Base-by-base conservation (phyloP, 1,140 invertebrate species). In the Anoplolepis gracilipes region DNA sequence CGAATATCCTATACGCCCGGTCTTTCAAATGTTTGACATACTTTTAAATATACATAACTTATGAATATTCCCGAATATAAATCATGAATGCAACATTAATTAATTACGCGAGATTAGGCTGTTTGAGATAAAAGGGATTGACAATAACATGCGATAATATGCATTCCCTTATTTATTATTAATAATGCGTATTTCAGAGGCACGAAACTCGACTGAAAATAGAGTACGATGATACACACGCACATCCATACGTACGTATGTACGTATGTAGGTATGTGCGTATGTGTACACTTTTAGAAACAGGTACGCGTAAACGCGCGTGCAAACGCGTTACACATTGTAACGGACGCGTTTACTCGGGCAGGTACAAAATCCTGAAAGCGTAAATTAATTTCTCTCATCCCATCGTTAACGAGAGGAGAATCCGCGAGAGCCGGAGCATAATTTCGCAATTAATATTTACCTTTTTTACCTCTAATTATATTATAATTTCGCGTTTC, bases 381-480 rank as follows among this genome's bases (percentile, higher is more conserved):
- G 78, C 78, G 25, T 72, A 81, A 82, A 82, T 82, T 82, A 82
- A 82, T 82, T 82, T 59, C 67, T 59, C 36, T 36, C 65, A 72
- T 70, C 16, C 53, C 36, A 39, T n/a, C 42, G 39, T 81, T 81
- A 81, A 57, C 53, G 49, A 28, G 49, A 28, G 22, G 65, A 70
- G 49, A 72, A 82, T 82, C 36, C 67, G 78, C 55, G 78, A 42
- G 78, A 42, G n/a, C n/a, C 19, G 28, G 65, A 57, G 67, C 67
- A 82, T 82, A 82, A 82, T 82, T 82, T 82, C 13, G 36, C 39
- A 73, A 82, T 82, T 82, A 82, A 73, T 82, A 61, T 73, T 73
- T 72, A 82, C 53, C 36, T 59, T 72, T 82, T 82, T 82, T 72
- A n/a, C 13, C 28, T 73, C 36, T 73, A 82, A 82, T 82, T 82